Base-by-base conservation (phyloP, 2,797 vertebrate species). In the Halcyon chelicuti region DNA sequence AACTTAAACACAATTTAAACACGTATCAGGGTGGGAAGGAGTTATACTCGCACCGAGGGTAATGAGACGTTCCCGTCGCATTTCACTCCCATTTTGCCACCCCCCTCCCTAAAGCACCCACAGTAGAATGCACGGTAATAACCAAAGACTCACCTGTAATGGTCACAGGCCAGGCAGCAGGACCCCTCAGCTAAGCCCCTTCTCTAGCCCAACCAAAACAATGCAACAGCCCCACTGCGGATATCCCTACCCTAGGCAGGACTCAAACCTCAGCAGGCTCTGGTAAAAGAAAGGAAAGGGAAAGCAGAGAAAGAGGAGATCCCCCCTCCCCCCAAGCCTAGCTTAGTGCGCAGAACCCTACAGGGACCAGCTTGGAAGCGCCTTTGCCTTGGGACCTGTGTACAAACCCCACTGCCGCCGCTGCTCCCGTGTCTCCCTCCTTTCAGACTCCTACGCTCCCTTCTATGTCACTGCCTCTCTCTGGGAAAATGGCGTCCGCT, bases 401-500 rank as follows among this genome's bases (percentile, higher is more conserved):
- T 97, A 96, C 97, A 94, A 97, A 95, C 83, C 96, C 97, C 88
- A 8, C 94, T 80, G 88, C 96, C 73, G 76, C 97, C 80, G 88
- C 94, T 92, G 89, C 95, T 96, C 92, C 97, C 96, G 96, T 95
- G 96, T 93, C 97, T 97, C 96, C 97, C 97, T 97, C 97, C 95
- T 96, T 96, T 94, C 96, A 96, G 96, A 96, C 97, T 96, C 97
- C 97, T 98, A 98, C 98, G 98, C 98, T 98, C 97, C 98, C 97
- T 68, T 97, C 98, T 96, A 97, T 98, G 98, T 98, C 98, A 98
- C 99, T 99, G 98, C 98, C 98, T 98, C 99, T 99, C 99, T 99
- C 99, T 98, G 99, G 98, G 99, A 99, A 99, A 99, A 99, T 99
- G 99, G 99, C 99, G 99, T 99, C 99, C 98, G 97, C 98, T 98